These are phyloP conservation scores for Propithecus deckenii DNA, from an alignment of 2,797 vertebrate species.

Conservation along the genomic window DNA sequence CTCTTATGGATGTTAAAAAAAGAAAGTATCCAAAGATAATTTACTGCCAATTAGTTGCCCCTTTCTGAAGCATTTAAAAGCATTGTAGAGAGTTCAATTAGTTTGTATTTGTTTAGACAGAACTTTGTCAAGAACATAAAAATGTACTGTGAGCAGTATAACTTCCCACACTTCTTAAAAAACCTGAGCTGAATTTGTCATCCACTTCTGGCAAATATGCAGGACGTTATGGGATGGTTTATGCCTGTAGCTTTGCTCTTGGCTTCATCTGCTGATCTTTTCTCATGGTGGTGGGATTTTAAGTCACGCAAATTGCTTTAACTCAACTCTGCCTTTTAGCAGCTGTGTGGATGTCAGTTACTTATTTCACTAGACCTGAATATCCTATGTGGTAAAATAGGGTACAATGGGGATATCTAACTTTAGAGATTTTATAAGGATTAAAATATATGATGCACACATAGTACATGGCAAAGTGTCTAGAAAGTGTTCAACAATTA, in stretches of 20 bases:
- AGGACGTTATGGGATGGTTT: not conserved
- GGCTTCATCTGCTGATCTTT: not conserved
- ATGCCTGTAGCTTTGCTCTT: not conserved
- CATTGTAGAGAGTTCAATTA: not conserved
- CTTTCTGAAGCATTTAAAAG: not conserved
- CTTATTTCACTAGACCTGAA: not conserved
- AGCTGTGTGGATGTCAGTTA: not conserved
- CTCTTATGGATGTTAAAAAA: not conserved
- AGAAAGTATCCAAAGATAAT: not conserved
- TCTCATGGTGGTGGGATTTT: not conserved
- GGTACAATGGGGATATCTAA: not conserved
- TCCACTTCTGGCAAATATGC: not conserved
- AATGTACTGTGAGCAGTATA: not conserved
- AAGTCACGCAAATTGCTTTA: not conserved
- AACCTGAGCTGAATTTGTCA: not conserved
- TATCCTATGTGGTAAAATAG: not conserved
- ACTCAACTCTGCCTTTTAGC: not conserved
- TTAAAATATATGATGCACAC: not conserved
- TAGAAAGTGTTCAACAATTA: not conserved
- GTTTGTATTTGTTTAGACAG: constrained; percentile 6
- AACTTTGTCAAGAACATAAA: not conserved
- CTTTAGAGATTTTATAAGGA: not conserved
- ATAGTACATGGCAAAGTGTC: not conserved
- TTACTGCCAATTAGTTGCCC: not conserved
- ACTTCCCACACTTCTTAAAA: not conserved